Base-by-base conservation (phyloP, 2,797 vertebrate genomes). In the Anas flavirostris region DNA sequence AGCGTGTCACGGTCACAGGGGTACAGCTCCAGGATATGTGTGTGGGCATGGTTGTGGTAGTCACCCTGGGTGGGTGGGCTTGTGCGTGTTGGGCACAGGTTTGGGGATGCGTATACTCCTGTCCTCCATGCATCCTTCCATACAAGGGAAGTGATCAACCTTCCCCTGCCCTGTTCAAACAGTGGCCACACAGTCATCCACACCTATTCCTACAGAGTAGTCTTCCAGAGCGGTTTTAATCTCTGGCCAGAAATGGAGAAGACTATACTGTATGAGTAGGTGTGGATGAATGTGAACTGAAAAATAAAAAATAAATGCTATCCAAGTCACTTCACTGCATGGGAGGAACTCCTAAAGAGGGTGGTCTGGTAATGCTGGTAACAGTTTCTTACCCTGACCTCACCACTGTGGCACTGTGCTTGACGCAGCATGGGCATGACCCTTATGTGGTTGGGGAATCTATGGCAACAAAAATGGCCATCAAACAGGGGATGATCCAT, bases 1-100 rank as follows among this genome's bases (percentile, higher is more conserved):
- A 33, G 13, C 2, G 10, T 52, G 13, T 19, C 0, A 0, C 0
- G 9, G 26, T 53, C 48, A 58, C 0, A 2, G 72, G 58, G 43
- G 10, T 78, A 66, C 66, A 73, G 64, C 14, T 22, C 22, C 59
- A 48, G 76, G 70, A 28, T 52, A 39, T 39, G 35, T 1, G 2
- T 0, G 5, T 60, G 91, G 74, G 55, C 43, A 91, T 77, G 74
- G 63, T 52, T 82, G 21, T 5, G 8, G 37, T 35, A 43, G 41
- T 7, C 16, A 19, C 39, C 17, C 0, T 10, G 90, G 56, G 22
- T 53, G 93, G 93, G 70, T n/a, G 85, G 66, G 69, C 58, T 92
- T 31, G n/a, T 58, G 12, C 25, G 39, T 2, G 1, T 16, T 31
- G 29, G 22, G 35, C 0, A 1, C 23, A 21, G 23, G n/a, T 43